These are phyloP conservation scores for Iphiclides podalirius DNA, from an alignment of 2,888 invertebrate species.

Conservation along the genomic window DNA sequence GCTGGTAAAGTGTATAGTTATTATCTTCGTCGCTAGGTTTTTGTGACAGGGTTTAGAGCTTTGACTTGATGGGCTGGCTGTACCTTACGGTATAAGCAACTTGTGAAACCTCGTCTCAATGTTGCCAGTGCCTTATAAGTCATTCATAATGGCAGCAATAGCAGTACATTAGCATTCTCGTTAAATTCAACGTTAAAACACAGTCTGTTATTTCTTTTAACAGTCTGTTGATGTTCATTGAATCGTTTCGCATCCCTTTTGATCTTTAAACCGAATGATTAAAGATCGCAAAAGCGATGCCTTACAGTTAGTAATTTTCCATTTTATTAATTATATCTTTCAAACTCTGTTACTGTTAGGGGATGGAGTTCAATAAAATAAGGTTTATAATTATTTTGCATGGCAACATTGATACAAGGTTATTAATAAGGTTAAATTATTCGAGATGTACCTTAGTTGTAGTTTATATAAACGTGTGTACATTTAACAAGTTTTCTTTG, in stretches of 20 bases:
- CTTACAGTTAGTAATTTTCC: too few species aligned
- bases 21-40: slow-evolving; percentile 67
- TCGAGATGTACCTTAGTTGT: slow-evolving; percentile 24
- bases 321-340: too few species aligned
- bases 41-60: slow-evolving; percentile 70
- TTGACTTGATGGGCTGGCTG: slow-evolving; percentile 20
- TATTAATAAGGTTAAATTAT: slow-evolving; percentile 23
- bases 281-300: background rate
- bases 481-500: slow-evolving; percentile 32
- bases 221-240: too few species aligned
- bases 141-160: too few species aligned
- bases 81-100: background rate
- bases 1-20: slow-evolving; percentile 65
- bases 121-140: too few species aligned
- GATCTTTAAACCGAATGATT: background rate
- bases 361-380: too few species aligned
- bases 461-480: slow-evolving; percentile 11
- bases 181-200: too few species aligned
- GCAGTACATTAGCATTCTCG: too few species aligned
- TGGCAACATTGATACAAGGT: slow-evolving; percentile 1
- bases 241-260: background rate
- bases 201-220: too few species aligned
- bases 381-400: too few species aligned
- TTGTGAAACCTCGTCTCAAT: slow-evolving; percentile 6
- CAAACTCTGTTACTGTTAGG: too few species aligned